These are phyloP conservation scores for Empidonax traillii DNA, from an alignment of 2,113 vertebrate species.

Conservation along the genomic window DNA sequence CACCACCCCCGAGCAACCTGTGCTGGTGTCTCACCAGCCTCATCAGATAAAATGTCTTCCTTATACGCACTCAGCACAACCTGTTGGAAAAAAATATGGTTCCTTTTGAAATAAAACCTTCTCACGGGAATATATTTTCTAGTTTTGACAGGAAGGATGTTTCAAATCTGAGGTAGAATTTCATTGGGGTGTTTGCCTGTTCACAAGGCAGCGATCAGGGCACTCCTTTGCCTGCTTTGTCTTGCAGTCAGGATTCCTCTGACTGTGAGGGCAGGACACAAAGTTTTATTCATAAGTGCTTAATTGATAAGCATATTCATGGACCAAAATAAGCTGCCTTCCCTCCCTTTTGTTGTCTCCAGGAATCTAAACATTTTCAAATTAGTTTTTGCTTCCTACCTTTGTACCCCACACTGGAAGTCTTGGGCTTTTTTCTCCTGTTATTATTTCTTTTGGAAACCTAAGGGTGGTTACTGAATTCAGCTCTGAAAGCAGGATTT, in stretches of 20 bases:
- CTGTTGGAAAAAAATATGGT: neutral
- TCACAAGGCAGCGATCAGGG: neutral
- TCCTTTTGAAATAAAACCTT: neutral
- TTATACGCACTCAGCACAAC: neutral
- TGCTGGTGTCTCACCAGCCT: neutral
- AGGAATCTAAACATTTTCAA: neutral
- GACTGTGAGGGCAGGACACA: neutral
- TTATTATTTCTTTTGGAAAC: neutral
- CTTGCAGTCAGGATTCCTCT: neutral
- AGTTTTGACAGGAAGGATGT: neutral
- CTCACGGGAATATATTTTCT: neutral
- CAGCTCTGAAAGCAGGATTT: neutral
- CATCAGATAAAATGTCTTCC: accelerated
- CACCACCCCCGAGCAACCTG: too few relatives aligned
- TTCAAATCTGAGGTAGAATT: neutral
- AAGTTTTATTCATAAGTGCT: neutral
- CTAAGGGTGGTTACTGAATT: neutral
- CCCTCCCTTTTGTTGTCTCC: neutral
- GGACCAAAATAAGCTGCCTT: neutral
- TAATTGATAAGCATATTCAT: neutral
- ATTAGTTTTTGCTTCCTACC: neutral
- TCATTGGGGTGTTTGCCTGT: neutral
- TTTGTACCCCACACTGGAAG: too few relatives aligned
- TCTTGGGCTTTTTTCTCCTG: neutral
- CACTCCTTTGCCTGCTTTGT: neutral